phyloP scores from a whole-genome alignment of 2,113 vertebrate species.

The Pelecanus crispus region DNA sequence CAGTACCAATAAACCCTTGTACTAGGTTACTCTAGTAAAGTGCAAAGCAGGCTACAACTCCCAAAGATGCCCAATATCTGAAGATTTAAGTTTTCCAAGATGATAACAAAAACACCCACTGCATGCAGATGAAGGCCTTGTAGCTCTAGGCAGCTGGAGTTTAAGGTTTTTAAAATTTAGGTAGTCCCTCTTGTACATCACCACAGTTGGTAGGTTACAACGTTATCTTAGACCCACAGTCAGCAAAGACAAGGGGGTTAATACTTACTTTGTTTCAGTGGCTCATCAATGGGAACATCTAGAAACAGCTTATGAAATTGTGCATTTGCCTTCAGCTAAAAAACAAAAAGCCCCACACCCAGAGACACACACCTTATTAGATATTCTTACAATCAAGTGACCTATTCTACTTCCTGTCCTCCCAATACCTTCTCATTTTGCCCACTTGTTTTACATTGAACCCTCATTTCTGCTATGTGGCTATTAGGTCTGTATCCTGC shows the following conservation, averaged over 20 bases:
- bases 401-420: neutral
- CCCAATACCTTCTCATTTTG: neutral
- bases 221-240: neutral
- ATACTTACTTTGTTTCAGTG: conserved; percentile 90
- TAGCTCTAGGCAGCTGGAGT: neutral
- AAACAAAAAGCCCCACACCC: conserved; percentile 30
- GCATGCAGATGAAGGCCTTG: neutral
- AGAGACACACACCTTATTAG: neutral
- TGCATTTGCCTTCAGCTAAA: conserved; percentile 88
- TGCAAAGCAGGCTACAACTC: neutral
- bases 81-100: neutral
- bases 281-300: conserved; percentile 87
- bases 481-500: neutral
- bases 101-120: neutral
- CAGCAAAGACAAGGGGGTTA: neutral
- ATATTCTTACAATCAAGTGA: neutral
- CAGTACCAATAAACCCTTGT: neutral
- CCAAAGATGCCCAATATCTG: neutral
- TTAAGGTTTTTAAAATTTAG: neutral
- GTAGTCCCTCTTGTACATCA: neutral
- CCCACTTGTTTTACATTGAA: neutral
- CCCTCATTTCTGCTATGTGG: neutral
- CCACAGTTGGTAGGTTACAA: neutral
- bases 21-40: neutral
- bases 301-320: conserved; percentile 97